Evolutionary conservation across 2,113 vertebrate species (phyloP).

Genomic region (Percina caprodes): DNA sequence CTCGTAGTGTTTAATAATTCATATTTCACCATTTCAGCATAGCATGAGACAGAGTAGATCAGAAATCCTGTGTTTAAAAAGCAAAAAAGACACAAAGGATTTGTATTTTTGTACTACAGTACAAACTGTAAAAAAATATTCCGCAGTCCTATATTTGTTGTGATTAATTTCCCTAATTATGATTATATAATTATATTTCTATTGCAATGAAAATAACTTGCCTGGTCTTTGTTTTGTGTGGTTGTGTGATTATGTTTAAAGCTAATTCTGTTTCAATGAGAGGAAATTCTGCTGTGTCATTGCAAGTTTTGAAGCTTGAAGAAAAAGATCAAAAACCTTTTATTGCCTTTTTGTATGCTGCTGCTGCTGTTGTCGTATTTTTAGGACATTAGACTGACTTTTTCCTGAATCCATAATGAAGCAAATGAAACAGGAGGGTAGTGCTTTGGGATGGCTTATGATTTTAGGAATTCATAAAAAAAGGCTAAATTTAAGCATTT

Average conservation of each 20-base stretch:
- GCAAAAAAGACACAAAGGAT: too few species aligned
- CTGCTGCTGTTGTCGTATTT: slow-evolving; percentile 33
- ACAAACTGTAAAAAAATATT: not conserved
- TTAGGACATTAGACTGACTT: slow-evolving; percentile 35
- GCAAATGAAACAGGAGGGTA: slow-evolving; percentile 35
- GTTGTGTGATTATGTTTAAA: not conserved
- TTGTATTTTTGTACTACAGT: not conserved
- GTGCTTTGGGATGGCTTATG: slow-evolving; percentile 6
- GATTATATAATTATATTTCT: not conserved
- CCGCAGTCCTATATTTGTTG: not conserved
- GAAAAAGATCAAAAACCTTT: slow-evolving; percentile 20
- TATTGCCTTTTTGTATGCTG: not conserved
- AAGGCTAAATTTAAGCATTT: slow-evolving; percentile 20
- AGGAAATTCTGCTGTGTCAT: slow-evolving; percentile 38
- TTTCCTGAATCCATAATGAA: slow-evolving; percentile 38
- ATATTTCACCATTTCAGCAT: slow-evolving; percentile 39
- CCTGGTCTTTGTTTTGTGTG: not conserved
- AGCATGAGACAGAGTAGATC: not conserved
- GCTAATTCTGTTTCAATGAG: not conserved
- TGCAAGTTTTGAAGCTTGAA: not conserved
- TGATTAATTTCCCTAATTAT: not conserved
- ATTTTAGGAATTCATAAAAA: slow-evolving; percentile 27
- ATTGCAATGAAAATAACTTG: not conserved
- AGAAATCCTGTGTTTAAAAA: not conserved
- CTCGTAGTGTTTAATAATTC: slow-evolving; percentile 67